phyloP scores from a whole-genome alignment of 2,113 vertebrate species.

The Aptenodytes patagonicus region DNA sequence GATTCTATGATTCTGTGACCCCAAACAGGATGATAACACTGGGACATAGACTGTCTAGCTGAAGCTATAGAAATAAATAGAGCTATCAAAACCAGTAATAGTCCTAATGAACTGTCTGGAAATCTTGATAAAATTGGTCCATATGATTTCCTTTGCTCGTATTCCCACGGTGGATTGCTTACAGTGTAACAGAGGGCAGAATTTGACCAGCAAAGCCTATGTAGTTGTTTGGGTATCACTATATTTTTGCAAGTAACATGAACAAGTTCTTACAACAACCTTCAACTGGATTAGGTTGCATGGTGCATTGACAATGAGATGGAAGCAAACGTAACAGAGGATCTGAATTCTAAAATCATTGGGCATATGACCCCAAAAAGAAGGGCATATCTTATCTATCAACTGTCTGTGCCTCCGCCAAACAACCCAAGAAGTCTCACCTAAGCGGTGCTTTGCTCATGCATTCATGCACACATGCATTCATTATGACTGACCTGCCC shows the following conservation, averaged over 20 bases:
- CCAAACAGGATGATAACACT: background rate
- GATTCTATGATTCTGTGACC: background rate
- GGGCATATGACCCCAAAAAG: background rate
- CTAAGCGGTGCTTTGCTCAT: background rate
- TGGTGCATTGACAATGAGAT: background rate
- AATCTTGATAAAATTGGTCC: background rate
- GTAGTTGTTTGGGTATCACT: background rate
- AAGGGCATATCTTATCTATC: background rate
- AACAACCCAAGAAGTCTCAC: background rate
- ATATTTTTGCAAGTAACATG: background rate
- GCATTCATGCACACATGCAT: constrained; percentile 42
- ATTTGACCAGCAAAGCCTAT: background rate
- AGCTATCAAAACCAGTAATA: background rate
- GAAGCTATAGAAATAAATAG: background rate
- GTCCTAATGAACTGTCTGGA: background rate
- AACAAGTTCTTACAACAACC: constrained; percentile 7
- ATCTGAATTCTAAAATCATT: constrained; percentile 12
- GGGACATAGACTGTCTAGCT: background rate
- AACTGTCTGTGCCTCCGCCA: background rate
- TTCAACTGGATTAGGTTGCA: background rate
- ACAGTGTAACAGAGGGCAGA: background rate
- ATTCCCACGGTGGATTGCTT: background rate
- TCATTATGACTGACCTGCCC: constrained; percentile 56
- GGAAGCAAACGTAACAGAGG: background rate
- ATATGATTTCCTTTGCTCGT: background rate